phyloP scores from a whole-genome alignment of 1,140 invertebrate species.

The Conus ventricosus region DNA sequence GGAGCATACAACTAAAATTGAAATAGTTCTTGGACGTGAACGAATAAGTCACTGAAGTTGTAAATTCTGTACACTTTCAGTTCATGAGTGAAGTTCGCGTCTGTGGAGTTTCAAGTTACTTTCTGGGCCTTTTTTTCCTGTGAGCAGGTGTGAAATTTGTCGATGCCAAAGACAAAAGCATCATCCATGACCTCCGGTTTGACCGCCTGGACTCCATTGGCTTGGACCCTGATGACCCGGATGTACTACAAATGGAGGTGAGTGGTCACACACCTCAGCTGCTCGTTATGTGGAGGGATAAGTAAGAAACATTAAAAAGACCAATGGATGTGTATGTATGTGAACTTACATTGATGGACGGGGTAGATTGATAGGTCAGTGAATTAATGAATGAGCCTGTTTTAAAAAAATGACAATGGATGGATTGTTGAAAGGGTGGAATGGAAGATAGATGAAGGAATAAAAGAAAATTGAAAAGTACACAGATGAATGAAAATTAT shows the following conservation, averaged over 20 bases:
- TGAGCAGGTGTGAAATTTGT: conserved; percentile 76
- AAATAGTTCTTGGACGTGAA: too few species aligned
- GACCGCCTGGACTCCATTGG: conserved; percentile 79
- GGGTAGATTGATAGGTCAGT: neutral
- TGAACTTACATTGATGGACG: neutral
- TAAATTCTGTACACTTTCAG: too few species aligned
- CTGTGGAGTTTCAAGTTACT: too few species aligned
- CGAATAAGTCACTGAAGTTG: too few species aligned
- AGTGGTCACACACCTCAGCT: neutral
- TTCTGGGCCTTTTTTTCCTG: neutral
- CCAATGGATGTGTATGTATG: neutral
- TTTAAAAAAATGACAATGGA: neutral
- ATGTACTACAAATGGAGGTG: conserved; percentile 77
- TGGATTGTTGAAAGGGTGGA: too few species aligned
- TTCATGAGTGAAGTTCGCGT: too few species aligned
- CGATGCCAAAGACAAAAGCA: conserved; percentile 64
- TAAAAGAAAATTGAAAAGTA: too few species aligned
- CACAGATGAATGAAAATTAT: too few species aligned
- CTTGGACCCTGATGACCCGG: conserved; percentile 91
- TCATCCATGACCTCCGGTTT: conserved; percentile 68
- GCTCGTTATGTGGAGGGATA: neutral
- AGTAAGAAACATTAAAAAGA: neutral
- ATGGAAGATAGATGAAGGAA: too few species aligned
- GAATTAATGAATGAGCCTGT: neutral
- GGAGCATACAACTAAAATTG: too few species aligned